Evolutionary conservation across 1,140 invertebrate genomes (phyloP), one percentile per base, ranked within the genome.

Genomic region (Aphelenchoides fujianensis): DNA sequence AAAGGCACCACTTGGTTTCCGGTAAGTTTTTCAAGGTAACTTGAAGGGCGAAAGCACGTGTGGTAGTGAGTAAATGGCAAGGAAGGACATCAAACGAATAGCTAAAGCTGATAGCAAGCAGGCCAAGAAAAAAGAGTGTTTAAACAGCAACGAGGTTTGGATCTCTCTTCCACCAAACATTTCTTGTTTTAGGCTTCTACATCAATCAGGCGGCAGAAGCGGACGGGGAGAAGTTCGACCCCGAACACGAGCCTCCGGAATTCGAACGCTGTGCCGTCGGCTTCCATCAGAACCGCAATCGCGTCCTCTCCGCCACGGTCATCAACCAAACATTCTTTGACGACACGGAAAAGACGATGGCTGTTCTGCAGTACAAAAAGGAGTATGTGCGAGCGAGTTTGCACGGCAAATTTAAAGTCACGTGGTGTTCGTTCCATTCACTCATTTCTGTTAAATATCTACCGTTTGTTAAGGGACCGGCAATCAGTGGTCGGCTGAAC

Each of bases 371-470:
- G 19, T 59, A 59, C 34, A 5, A 23, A 5, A 59, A 59, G 34
- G 23, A 59, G 34, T 16, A 59, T 5, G 55, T 59, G 5, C 5
- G 19, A 7, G 55, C 28, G 19, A 59, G 55, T 19, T 59, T 59
- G 55, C 55, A 59, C 34, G 55, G 55, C 23, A 59, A 59, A 5
- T 59, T 59, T 59, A 59, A 59, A 59, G 55, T 59, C 55, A 7
- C 55, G 7, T 59, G 55, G 55, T 59, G 55, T n/a, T n/a, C n/a
- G n/a, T n/a, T n/a, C n/a, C n/a, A n/a, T n/a, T n/a, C n/a, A n/a
- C n/a, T n/a, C n/a, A n/a, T n/a, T n/a, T n/a, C n/a, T n/a, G n/a
- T n/a, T n/a, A n/a, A n/a, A n/a, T n/a, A n/a, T n/a, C n/a, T n/a
- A n/a, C n/a, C n/a, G n/a, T n/a, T n/a, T n/a, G n/a, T n/a, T n/a